Conservation (phyloP, 2,888 invertebrate genomes). For the Hypomecis atomaria region DNA sequence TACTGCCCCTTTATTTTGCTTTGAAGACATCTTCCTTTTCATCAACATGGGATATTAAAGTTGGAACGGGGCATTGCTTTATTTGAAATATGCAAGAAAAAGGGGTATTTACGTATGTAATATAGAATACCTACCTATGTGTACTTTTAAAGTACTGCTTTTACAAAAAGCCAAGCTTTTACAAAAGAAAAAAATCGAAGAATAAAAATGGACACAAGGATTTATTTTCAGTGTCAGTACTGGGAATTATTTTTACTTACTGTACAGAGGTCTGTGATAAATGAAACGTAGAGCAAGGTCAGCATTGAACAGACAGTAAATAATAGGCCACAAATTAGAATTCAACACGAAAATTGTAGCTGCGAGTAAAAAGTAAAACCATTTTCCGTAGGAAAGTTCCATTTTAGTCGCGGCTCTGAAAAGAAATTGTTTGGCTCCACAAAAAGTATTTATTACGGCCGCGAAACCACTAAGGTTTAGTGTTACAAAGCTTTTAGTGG, state of each 20-base stretch:
- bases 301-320: not conserved
- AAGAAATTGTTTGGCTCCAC: conserved; percentile 36
- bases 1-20: conserved; percentile 19
- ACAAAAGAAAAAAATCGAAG: no score
- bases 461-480: conserved; percentile 45
- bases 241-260: no score
- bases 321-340: conserved; percentile 18
- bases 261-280: no score
- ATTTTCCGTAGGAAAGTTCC: conserved; percentile 24
- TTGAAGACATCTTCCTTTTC: conserved; percentile 15
- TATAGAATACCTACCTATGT: not conserved
- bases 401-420: conserved; percentile 29
- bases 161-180: no score
- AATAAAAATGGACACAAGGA: no score
- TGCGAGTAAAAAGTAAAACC: conserved; percentile 13
- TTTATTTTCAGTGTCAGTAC: no score
- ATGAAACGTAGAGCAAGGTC: not conserved
- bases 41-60: conserved; percentile 11
- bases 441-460: conserved; percentile 41
- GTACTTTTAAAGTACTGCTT: no score
- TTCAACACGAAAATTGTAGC: conserved; percentile 12
- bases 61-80: not conserved
- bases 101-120: not conserved
- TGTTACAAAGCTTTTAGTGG: conserved; percentile 55
- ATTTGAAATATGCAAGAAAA: not conserved